Evolutionary conservation across 1,140 invertebrate genomes (phyloP).

Genomic region (Calliphora vicina): DNA sequence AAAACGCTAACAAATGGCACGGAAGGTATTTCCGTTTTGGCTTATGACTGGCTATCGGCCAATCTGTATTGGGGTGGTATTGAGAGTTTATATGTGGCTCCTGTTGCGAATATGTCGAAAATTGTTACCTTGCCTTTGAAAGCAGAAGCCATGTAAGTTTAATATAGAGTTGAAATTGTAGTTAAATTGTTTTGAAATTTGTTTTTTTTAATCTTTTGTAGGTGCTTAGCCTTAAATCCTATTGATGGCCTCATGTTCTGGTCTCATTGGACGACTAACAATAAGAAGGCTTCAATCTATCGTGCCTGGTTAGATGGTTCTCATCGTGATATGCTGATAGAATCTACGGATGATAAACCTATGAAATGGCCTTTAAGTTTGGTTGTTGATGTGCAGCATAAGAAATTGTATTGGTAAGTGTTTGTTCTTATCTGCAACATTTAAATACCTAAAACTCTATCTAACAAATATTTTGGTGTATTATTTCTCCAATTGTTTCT

Average conservation of each 20-base stretch:
- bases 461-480: too few species aligned
- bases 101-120: conserved; percentile 49
- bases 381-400: conserved; percentile 79
- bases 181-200: not conserved
- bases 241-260: conserved; percentile 74
- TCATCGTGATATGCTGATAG: conserved; percentile 66
- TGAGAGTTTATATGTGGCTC: conserved; percentile 52
- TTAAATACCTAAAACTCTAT: too few species aligned
- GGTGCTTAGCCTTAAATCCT: conserved; percentile 56
- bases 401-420: conserved; percentile 75
- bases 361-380: conserved; percentile 89
- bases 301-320: conserved; percentile 84
- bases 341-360: conserved; percentile 54
- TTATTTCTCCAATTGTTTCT: too few species aligned
- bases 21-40: conserved; percentile 65
- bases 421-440: too few species aligned
- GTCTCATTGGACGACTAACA: conserved; percentile 76
- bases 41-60: conserved; percentile 78
- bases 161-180: not conserved
- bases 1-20: conserved; percentile 66
- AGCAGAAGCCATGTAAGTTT: conserved; percentile 41
- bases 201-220: conserved; percentile 37
- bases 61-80: conserved; percentile 83
- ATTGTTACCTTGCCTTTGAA: conserved; percentile 45
- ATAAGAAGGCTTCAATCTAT: conserved; percentile 67